Evolutionary conservation across 2,888 invertebrate genomes (phyloP).

Genomic region (Cylindroiulus punctatus): DNA sequence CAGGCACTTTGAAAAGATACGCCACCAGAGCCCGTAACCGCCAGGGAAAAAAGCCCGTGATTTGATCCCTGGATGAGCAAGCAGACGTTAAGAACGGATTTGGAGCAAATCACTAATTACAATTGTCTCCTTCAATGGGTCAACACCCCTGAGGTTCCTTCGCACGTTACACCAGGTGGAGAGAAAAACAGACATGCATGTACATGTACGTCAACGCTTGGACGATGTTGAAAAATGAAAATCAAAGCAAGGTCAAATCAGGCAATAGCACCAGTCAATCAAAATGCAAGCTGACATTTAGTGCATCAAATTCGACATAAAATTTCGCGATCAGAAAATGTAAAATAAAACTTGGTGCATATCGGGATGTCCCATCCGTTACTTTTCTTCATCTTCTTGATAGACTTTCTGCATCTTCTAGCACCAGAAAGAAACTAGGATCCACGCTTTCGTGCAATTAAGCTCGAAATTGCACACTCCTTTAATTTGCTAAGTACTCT

Average conservation of each 20-base stretch:
- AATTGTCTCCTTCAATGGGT: constrained; percentile 32
- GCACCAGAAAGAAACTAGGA: too few species aligned
- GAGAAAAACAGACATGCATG: not conserved
- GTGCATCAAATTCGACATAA: not conserved
- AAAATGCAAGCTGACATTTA: not conserved
- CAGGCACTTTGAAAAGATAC: constrained; percentile 39
- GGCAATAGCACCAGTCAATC: too few species aligned
- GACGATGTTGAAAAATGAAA: not conserved
- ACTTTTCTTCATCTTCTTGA: too few species aligned
- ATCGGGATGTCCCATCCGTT: too few species aligned
- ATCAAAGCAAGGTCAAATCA: too few species aligned
- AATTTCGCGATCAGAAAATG: too few species aligned
- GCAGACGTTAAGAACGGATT: constrained; percentile 40
- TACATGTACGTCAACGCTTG: not conserved
- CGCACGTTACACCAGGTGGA: not conserved
- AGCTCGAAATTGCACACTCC: too few species aligned
- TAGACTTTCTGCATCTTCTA: too few species aligned
- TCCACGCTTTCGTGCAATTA: too few species aligned
- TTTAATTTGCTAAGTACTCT: too few species aligned
- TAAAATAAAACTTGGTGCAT: too few species aligned
- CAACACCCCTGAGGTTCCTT: not conserved
- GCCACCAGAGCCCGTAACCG: not conserved
- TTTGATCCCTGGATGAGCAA: constrained; percentile 17
- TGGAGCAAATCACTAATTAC: constrained; percentile 30
- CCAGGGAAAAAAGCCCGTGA: not conserved